phyloP scores from a whole-genome alignment of 2,888 invertebrate species.

The Ophioninae sp. region DNA sequence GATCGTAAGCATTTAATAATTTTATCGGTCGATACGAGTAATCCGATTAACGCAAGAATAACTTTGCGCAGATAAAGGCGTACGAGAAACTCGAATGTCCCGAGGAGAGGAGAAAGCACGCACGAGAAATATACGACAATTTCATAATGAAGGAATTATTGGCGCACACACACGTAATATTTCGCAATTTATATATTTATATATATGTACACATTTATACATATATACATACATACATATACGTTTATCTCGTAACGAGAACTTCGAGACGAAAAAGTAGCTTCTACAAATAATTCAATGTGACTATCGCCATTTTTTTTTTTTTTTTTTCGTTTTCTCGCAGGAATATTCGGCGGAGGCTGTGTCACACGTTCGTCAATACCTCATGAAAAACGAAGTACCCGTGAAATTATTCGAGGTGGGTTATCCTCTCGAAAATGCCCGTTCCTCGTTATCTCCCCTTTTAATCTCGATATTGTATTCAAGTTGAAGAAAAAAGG shows the following conservation, averaged over 20 bases:
- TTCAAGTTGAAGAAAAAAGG: conserved; percentile 53
- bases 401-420: conserved; percentile 99
- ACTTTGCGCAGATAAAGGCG: conserved; percentile 92
- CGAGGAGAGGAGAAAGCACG: conserved; percentile 97
- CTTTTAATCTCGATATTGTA: conserved; percentile 55
- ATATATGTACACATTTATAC: too few relatives aligned
- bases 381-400: conserved; percentile 98
- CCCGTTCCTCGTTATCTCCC: conserved; percentile 27
- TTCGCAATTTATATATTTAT: conserved; percentile 1
- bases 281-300: not conserved
- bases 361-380: conserved; percentile 98
- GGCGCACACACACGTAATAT: conserved; percentile 96
- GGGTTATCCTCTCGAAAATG: conserved; percentile 72
- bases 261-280: not conserved
- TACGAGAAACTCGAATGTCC: conserved; percentile 99
- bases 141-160: conserved; percentile 99
- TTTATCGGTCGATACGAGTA: conserved; percentile 17
- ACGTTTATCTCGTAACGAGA: not conserved
- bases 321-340: conserved; percentile 77
- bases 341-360: conserved; percentile 99
- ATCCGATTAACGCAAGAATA: not conserved
- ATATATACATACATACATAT: too few relatives aligned
- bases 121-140: conserved; percentile 99
- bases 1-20: not conserved
- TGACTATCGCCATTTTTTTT: conserved; percentile 45